Base-by-base conservation (phyloP, 2,797 vertebrate genomes). In the Lophotriccus pileatus region DNA sequence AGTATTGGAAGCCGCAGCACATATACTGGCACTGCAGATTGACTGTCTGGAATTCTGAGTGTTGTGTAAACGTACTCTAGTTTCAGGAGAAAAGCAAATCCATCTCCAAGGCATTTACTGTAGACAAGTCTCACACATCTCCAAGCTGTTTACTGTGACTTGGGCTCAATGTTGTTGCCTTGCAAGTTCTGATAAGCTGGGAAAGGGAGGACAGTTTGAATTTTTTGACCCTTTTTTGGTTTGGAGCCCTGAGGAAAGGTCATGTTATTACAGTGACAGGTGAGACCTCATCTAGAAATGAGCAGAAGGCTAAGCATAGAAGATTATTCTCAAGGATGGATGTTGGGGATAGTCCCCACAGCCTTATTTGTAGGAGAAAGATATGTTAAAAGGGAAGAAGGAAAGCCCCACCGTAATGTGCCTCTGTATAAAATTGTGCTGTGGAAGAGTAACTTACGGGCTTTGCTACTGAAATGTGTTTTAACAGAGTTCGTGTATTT, bases 401-500 rank as follows among this genome's bases (percentile, higher is more conserved):
- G 49, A 52, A 84, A 77, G 16, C n/a, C 34, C 20, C 2, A 6
- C 24, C 5, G 1, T 36, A 70, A 34, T 12, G 14, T 37, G 7
- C 8, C 11, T 52, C 9, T 75, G 19, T 66, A 43, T n/a, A 56
- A 10, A 87, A 53, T 21, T 25, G 25, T 16, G 8, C 60, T 47
- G 16, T 80, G 58, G 41, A 83, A 22, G 52, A 68, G 46, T 83
- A 76, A 21, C 63, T 92, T 92, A 70, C 87, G 62, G 82, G 59
- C 77, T 28, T 11, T 68, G 36, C 66, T 90, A 46, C 89, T 87
- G 89, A 85, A 86, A 66, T n/a, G 14, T 52, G 30, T 90, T 86
- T 94, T 58, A 80, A 53, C 53, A 87, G 80, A 89, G 88, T 73
- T 91, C 74, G 36, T 81, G 0, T 94, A 92, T 93, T 93, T 91